Base-by-base conservation (phyloP, 2,888 invertebrate genomes). In the Slavum lentiscoides region DNA sequence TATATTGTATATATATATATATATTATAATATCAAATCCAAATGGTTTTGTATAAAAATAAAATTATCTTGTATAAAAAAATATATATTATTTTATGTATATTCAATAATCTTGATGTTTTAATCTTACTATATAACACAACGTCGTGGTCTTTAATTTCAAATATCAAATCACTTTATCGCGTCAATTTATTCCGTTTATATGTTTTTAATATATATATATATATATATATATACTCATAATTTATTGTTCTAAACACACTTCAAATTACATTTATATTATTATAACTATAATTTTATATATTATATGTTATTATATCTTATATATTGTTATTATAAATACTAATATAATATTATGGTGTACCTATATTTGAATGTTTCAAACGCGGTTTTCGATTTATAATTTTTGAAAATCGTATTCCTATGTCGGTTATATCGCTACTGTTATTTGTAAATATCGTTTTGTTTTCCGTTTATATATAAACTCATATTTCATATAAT, bases 101-200 rank as follows among this genome's bases (percentile, higher is more conserved):
- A 30, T 30, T 30, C 30, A 30, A 30, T 30, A 30, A 30, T 30
- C 1, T 2, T 30, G 1, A 2, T 30, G 30, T 30, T 30, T 30
- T 2, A 30, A 30, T 30, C 1, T 30, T 30, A 30, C 30, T 30
- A 30, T 43, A 9, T 43, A 43, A 43, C 43, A 43, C 39, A 43
- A 43, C 43, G 30, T 30, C 30, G 30, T 30, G 30, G 30, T 30
- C 30, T 30, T 30, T 30, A 30, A 30, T 30, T 30, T 43, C 3
- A 9, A 9, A 43, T 6, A 43, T 43, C 43, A 43, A 9, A 73
- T 74, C 55, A 55, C 55, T 37, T 74, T 66, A 37, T 37, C 11
- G 17, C 17, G 74, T 74, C 64, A 66, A 74, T 74, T 66, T 74
- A 66, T 66, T 74, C 37, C 6, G 53, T 55, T 66, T 39, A 53